These are phyloP conservation scores for Cephalotes varians DNA, from an alignment of 2,888 invertebrate genomes.

Conservation along the genomic window DNA sequence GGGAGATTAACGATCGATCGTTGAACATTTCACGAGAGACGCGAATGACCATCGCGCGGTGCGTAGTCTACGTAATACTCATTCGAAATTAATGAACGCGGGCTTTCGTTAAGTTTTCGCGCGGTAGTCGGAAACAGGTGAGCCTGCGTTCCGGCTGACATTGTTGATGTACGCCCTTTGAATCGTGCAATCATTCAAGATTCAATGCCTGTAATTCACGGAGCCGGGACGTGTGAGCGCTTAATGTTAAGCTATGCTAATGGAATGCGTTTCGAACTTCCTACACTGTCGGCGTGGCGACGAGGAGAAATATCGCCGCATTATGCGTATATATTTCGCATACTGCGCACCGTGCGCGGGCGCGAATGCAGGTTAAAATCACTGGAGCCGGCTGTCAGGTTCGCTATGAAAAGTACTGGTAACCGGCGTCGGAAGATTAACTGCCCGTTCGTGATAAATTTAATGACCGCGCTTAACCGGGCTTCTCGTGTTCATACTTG, in stretches of 20 bases:
- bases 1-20: background rate
- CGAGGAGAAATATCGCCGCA: slow-evolving; percentile 70
- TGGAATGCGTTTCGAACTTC: slow-evolving; percentile 75
- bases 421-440: slow-evolving; percentile 52
- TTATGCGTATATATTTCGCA: slow-evolving; percentile 58
- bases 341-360: slow-evolving; percentile 21
- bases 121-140: slow-evolving; percentile 56
- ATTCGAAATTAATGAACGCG: slow-evolving; percentile 31
- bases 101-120: slow-evolving; percentile 36
- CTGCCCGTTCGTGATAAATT: slow-evolving; percentile 51
- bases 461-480: slow-evolving; percentile 50
- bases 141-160: slow-evolving; percentile 43
- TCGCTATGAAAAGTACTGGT: slow-evolving; percentile 40
- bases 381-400: slow-evolving; percentile 35
- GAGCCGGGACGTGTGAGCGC: slow-evolving; percentile 67
- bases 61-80: background rate
- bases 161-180: slow-evolving; percentile 62
- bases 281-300: slow-evolving; percentile 69
- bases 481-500: background rate
- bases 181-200: slow-evolving; percentile 58
- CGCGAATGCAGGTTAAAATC: slow-evolving; percentile 55
- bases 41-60: background rate
- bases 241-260: slow-evolving; percentile 77
- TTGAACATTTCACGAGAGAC: background rate
- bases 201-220: slow-evolving; percentile 68